Conservation (phyloP, 2,888 invertebrate species). For the Blomia tropicalis region DNA sequence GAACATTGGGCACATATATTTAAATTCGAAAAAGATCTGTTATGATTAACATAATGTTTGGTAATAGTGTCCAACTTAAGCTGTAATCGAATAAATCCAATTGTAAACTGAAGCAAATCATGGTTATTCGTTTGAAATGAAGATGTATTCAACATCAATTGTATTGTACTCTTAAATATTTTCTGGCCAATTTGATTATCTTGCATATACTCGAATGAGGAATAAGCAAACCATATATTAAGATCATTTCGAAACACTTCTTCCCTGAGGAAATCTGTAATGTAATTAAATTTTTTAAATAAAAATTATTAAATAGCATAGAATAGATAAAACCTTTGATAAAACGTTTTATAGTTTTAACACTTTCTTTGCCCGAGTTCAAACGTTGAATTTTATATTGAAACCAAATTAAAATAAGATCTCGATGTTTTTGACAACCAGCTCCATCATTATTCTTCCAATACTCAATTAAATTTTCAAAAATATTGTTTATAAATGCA, state of each 20-base stretch:
- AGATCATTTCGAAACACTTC: slow-evolving; percentile 35
- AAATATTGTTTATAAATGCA: background rate
- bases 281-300: slow-evolving; percentile 33
- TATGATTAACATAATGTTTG: background rate
- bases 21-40: background rate
- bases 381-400: background rate
- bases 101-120: slow-evolving; percentile 2
- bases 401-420: slow-evolving; percentile 18
- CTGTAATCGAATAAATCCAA: slow-evolving; percentile 15
- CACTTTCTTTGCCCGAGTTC: background rate
- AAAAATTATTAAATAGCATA: slow-evolving; percentile 18
- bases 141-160: slow-evolving; percentile 13
- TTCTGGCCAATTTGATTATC: slow-evolving; percentile 33
- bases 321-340: slow-evolving; percentile 3
- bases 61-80: background rate
- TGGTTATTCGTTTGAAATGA: background rate
- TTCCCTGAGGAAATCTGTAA: slow-evolving; percentile 34
- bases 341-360: slow-evolving; percentile 8
- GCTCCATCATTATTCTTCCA: background rate
- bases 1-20: background rate
- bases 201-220: slow-evolving; percentile 33
- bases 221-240: slow-evolving; percentile 34
- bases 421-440: slow-evolving; percentile 2
- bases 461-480: background rate
- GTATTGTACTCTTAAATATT: slow-evolving; percentile 30